Evolutionary conservation across 2,797 vertebrate genomes (phyloP).

Genomic region (Molossus molossus): DNA sequence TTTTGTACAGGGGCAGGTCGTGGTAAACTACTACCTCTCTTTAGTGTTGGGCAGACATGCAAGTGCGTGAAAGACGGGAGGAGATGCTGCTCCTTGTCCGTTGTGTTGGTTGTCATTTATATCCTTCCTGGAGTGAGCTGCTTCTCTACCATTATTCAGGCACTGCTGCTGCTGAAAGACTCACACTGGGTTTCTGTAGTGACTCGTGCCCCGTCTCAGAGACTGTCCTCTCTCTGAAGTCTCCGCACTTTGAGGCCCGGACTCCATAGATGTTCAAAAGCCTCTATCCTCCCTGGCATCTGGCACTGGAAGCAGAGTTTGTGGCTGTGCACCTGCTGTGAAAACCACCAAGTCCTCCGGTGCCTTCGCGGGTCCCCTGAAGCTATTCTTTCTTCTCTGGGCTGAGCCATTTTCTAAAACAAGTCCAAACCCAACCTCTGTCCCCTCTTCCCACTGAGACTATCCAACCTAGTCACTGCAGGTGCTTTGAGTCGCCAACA

Average conservation of each 20-base stretch:
- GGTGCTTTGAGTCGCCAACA: background rate
- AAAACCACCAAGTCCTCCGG: background rate
- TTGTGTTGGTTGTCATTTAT: background rate
- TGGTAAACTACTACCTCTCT: background rate
- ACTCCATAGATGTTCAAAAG: background rate
- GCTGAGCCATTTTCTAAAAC: slow-evolving; percentile 9
- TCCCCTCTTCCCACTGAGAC: background rate
- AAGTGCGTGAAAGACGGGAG: background rate
- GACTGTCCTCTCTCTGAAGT: background rate
- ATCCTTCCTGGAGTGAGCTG: background rate
- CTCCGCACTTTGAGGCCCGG: background rate
- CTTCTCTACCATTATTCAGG: background rate
- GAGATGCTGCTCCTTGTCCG: background rate
- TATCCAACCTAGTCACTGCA: background rate
- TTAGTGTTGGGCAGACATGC: background rate
- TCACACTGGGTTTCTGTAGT: background rate
- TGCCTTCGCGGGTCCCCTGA: background rate
- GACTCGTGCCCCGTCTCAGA: background rate
- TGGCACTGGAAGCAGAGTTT: background rate
- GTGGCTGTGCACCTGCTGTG: background rate
- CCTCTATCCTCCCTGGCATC: background rate
- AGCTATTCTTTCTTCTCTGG: background rate
- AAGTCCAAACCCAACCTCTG: background rate
- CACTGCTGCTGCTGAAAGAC: background rate
- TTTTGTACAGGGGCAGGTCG: rapidly evolving